Evolutionary conservation across 2,888 invertebrate species (phyloP).

Genomic region (Caenorhabditis sp.): DNA sequence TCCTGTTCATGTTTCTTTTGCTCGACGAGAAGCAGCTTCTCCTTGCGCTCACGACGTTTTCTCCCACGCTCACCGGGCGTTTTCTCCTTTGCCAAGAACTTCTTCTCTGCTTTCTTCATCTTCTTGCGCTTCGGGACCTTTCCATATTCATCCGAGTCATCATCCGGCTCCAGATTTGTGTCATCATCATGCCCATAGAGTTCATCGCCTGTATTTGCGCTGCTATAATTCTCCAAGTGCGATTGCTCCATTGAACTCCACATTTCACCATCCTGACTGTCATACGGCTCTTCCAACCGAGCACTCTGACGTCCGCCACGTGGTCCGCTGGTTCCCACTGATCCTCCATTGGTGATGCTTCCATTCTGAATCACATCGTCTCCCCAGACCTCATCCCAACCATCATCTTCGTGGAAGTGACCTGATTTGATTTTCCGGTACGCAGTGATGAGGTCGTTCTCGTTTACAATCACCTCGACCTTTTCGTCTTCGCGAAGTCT

Average conservation of each 20-base stretch:
- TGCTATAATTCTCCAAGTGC: no score
- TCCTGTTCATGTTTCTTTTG: background rate
- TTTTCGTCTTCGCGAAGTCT: conserved; percentile 53
- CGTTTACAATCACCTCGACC: conserved; percentile 74
- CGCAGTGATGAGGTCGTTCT: conserved; percentile 80
- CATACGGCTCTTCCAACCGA: no score
- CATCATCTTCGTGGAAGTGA: conserved; percentile 67
- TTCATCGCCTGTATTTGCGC: no score
- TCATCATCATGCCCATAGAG: no score
- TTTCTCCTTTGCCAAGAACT: background rate
- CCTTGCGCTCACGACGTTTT: background rate
- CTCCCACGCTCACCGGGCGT: background rate
- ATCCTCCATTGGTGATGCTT: no score
- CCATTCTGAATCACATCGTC: background rate
- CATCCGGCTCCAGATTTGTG: conserved; percentile 22
- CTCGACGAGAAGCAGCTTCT: background rate
- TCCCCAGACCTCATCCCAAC: conserved; percentile 32
- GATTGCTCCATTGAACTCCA: no score
- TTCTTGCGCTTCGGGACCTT: background rate
- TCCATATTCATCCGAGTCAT: background rate
- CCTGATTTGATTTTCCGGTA: conserved; percentile 79
- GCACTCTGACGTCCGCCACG: no score
- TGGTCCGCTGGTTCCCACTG: no score
- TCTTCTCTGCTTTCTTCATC: background rate
- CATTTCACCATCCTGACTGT: no score